A percentile compares a stretch with the other conserved stretches of the same genome.
phyloP scores from a whole-genome alignment of 2,797 vertebrate species.

The Dryobates pubescens region DNA sequence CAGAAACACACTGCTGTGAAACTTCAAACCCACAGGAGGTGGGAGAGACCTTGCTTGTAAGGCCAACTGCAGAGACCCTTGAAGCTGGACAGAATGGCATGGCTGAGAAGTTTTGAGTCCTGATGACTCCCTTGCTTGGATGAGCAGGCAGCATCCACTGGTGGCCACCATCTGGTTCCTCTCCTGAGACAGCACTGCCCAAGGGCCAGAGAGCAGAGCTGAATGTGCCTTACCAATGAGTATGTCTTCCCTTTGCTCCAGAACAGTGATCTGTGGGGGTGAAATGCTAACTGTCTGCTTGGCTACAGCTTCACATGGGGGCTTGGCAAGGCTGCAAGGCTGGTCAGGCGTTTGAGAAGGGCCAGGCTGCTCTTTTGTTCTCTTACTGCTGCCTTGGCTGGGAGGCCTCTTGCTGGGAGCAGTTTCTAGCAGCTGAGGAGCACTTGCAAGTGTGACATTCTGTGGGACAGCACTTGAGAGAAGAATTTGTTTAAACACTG shows the following conservation, averaged over 20 bases:
- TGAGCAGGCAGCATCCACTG: not conserved
- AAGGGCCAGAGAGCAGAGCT: not conserved
- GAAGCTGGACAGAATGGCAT: not conserved
- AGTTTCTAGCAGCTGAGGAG: not conserved
- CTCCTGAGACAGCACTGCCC: not conserved
- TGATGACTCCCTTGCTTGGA: not conserved
- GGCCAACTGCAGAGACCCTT: not conserved
- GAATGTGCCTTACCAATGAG: not conserved
- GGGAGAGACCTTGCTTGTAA: not conserved
- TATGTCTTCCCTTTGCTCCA: not conserved
- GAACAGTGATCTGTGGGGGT: not conserved
- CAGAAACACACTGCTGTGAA: not conserved
- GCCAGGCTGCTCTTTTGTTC: not conserved
- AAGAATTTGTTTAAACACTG: not conserved
- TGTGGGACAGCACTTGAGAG: not conserved
- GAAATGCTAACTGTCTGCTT: not conserved
- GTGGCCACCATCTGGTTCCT: not conserved
- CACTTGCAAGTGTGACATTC: not conserved
- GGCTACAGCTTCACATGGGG: rapidly evolving
- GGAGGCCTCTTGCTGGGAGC: not conserved
- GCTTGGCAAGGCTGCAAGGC: not conserved
- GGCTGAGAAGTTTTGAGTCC: not conserved
- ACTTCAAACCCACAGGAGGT: not conserved
- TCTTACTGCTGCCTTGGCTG: not conserved
- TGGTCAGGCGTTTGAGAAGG: not conserved